A percentile compares a stretch with the other conserved stretches of the same genome.
Evolutionary conservation across 1,140 invertebrate genomes (phyloP).

Genomic region (Trachelipus rathkii): DNA sequence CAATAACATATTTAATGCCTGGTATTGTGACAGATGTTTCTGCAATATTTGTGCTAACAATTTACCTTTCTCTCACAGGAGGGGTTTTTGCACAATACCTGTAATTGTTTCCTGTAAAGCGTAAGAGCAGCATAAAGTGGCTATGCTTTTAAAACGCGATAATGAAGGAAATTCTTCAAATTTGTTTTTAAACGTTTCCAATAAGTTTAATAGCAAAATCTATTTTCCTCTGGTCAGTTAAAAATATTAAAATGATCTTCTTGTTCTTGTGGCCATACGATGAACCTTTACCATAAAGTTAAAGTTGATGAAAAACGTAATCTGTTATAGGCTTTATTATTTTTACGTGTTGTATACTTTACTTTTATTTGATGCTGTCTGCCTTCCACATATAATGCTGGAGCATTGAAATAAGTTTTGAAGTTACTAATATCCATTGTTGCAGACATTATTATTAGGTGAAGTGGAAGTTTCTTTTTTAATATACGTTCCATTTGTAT

Average conservation of each 20-base stretch:
- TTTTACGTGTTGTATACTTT: no score
- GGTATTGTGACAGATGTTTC: conserved; percentile 95
- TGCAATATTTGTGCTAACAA: conserved; percentile 96
- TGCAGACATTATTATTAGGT: conserved; percentile 86
- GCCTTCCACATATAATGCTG: conserved; percentile 84
- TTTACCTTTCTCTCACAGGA: conserved; percentile 75
- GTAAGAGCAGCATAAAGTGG: conserved; percentile 80
- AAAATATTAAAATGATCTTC: conserved; percentile 90
- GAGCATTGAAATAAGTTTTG: conserved; percentile 80
- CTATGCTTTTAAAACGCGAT: conserved; percentile 63
- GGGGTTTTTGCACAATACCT: conserved; percentile 65
- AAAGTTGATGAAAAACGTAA: no score
- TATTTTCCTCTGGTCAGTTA: conserved; percentile 98
- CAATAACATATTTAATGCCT: conserved; percentile 89
- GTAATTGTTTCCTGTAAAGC: conserved; percentile 69
- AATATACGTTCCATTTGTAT: conserved; percentile 67
- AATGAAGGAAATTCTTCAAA: no score
- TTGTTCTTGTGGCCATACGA: conserved; percentile 70
- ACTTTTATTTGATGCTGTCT: conserved; percentile 73
- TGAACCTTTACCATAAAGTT: conserved; percentile 90
- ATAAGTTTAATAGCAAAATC: conserved; percentile 75
- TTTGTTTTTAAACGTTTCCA: conserved; percentile 56
- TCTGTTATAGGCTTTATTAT: no score
- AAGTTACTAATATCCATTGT: conserved; percentile 95
- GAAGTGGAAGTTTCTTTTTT: conserved; percentile 47